These are phyloP conservation scores for Penaeus vannamei DNA, from an alignment of 1,140 invertebrate species.

Conservation along the genomic window DNA sequence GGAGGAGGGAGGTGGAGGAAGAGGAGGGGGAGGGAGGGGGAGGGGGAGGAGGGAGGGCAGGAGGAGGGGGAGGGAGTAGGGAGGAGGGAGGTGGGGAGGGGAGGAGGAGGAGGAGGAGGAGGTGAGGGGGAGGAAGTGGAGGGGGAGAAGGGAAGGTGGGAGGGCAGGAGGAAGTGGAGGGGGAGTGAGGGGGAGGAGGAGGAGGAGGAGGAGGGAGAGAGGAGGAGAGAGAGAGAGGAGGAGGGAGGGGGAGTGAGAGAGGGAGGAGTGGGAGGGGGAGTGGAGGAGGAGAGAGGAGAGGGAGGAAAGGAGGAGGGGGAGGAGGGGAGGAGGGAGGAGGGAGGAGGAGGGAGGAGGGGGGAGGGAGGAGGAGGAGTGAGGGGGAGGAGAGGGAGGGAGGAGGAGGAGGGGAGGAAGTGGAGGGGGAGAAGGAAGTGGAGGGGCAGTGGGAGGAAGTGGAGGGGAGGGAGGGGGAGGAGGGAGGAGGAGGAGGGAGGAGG, in stretches of 20 bases:
- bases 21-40: no score
- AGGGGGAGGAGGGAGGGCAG: neutral
- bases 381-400: no score
- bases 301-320: constrained; percentile 10
- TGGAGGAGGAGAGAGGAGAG: constrained; percentile 1
- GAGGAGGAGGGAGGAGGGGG: no score
- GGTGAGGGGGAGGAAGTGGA: constrained; percentile 1
- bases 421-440: no score
- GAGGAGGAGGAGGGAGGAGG: no score
- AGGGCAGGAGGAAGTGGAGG: neutral
- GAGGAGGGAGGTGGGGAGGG: neutral
- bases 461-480: no score
- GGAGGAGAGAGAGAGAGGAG: constrained; percentile 10
- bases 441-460: no score
- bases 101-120: neutral
- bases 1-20: constrained; percentile 1
- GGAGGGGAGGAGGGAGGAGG: constrained; percentile 8
- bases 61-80: neutral
- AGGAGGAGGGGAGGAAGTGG: no score
- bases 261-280: no score
- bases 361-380: no score
- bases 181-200: constrained; percentile 2
- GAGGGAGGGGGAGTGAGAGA: constrained; percentile 4
- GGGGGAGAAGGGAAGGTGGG: neutral
- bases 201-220: constrained; percentile 10